Evolutionary conservation across 2,888 invertebrate species (phyloP).

Genomic region (Anodontia alba): DNA sequence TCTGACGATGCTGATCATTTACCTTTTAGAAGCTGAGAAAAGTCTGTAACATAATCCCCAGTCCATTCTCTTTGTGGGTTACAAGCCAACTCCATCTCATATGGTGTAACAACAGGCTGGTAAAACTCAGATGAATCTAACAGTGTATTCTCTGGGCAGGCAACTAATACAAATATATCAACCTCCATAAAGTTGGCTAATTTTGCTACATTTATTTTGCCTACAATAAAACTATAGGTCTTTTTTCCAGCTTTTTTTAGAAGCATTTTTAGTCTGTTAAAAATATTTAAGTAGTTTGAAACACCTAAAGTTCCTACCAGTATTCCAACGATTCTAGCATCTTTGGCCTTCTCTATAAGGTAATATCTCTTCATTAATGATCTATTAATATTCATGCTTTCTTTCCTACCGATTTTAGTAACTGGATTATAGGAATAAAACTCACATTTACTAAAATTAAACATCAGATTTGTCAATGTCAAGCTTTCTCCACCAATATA

Average conservation of each 20-base stretch:
- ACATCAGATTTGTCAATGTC: slow-evolving; percentile 88
- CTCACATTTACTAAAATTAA: slow-evolving; percentile 83
- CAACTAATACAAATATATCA: slow-evolving; percentile 95
- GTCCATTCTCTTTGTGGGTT: slow-evolving; percentile 86
- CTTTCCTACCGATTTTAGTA: slow-evolving; percentile 59
- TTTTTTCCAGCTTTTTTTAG: slow-evolving; percentile 92
- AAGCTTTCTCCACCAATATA: slow-evolving; percentile 89
- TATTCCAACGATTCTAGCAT: slow-evolving; percentile 94
- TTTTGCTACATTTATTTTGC: slow-evolving; percentile 97
- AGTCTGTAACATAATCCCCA: slow-evolving; percentile 90
- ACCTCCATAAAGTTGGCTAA: slow-evolving; percentile 97
- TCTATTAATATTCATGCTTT: slow-evolving; percentile 84
- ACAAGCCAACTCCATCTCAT: slow-evolving; percentile 93
- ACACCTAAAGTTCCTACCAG: slow-evolving; percentile 96
- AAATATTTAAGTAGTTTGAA: slow-evolving; percentile 89
- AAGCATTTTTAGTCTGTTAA: slow-evolving; percentile 90
- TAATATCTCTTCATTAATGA: slow-evolving; percentile 93
- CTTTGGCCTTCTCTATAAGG: slow-evolving; percentile 95
- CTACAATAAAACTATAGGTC: slow-evolving; percentile 95
- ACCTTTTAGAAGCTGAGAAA: slow-evolving; percentile 90
- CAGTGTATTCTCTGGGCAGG: slow-evolving; percentile 94
- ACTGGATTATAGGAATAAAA: slow-evolving; percentile 84
- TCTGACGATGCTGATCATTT: too few relatives aligned
- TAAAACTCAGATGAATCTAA: slow-evolving; percentile 94
- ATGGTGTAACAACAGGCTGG: slow-evolving; percentile 95